A percentile compares a stretch with the other conserved stretches of the same genome.
Evolutionary conservation across 1,140 invertebrate species (phyloP).

Genomic region (Drosophila burlai): DNA sequence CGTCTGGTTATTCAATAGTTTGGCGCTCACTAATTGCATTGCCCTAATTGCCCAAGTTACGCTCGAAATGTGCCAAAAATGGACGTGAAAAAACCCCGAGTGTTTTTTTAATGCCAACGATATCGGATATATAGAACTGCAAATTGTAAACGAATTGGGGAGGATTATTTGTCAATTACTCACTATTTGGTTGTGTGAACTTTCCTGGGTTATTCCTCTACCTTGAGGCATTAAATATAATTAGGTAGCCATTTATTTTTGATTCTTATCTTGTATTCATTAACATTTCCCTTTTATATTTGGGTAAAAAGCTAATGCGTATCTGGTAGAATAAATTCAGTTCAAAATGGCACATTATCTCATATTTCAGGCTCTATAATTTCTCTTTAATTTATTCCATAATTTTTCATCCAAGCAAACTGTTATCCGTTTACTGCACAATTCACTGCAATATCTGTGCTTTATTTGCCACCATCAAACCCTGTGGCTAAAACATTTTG

Average conservation of each 20-base stretch:
- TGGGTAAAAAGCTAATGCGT: neutral
- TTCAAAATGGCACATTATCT: neutral
- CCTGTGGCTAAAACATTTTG: constrained; percentile 13
- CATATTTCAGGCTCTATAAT: neutral
- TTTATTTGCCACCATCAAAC: neutral
- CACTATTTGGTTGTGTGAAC: neutral
- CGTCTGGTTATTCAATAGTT: constrained; percentile 73
- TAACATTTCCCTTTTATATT: no score
- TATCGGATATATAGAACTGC: constrained; percentile 17
- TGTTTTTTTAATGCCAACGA: constrained; percentile 28
- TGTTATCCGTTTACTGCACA: neutral
- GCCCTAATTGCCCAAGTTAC: constrained; percentile 71
- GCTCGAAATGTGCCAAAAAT: constrained; percentile 75
- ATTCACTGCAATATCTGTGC: neutral
- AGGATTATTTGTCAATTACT: constrained; percentile 27
- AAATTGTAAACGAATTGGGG: constrained; percentile 19
- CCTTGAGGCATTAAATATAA: neutral
- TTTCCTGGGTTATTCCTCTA: neutral
- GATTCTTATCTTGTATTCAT: no score
- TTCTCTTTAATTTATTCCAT: neutral
- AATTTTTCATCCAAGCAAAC: neutral
- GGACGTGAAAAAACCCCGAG: constrained; percentile 31
- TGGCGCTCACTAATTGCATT: constrained; percentile 75
- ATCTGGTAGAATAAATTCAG: neutral
- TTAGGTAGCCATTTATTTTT: neutral